Base-by-base conservation (phyloP, 2,888 invertebrate genomes). In the Bombylius major region DNA sequence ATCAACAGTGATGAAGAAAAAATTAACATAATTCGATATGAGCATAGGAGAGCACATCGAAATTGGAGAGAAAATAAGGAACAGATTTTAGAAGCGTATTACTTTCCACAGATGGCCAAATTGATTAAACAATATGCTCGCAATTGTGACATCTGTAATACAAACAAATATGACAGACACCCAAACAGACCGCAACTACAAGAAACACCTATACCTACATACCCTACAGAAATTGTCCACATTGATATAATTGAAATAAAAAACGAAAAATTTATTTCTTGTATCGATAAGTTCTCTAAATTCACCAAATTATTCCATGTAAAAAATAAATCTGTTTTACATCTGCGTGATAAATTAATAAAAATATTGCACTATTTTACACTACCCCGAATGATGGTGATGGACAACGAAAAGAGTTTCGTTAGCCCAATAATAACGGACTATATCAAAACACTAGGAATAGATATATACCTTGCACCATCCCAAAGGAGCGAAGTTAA, bases 21-120 rank as follows among this genome's bases (percentile, higher is more conserved):
- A 32, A 49, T 52, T 45, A 13, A 39, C 4, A 58, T 54, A n/a
- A 59, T 58, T 6, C 33, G 54, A 50, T 47, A 47, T 1, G 55
- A 56, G 46, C 56, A 57, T 7, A 51, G 14, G 32, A 51, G 58
- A 47, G 56, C 56, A 46, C 58, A 58, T 34, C 36, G 51, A 4
- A 34, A 36, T 23, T 45, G 45, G 7, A 31, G 44, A 6, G 57
- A 59, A 39, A 56, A 55, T 39, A 53, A 53, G 23, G 14, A 53
- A 7, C 36, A 53, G 39, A 39, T 53, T 23, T 31, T 53, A 31
- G 53, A 53, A 48, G 47, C 47, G 14, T 53, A 33, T 5, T 53
- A 53, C 12, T 47, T 47, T 47, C 47, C 47, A 9, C 47, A 47
- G 45, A 36, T 50, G 50, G 50, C 50, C n/a, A 39, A 36, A 39